Evolutionary conservation across 2,888 invertebrate species (phyloP).

Genomic region (Microplitis deprimator): DNA sequence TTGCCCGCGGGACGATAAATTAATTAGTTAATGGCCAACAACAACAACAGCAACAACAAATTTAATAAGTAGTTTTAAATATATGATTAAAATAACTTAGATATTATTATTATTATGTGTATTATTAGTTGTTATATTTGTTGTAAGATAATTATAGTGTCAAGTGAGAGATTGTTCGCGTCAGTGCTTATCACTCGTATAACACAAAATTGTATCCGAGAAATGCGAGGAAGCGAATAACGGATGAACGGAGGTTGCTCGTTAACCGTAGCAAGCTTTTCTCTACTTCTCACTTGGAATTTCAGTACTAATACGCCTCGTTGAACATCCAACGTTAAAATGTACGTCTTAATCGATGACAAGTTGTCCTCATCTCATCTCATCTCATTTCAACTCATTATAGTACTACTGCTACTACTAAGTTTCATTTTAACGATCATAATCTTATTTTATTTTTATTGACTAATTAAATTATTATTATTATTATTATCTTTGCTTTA

Average conservation of each 20-base stretch:
- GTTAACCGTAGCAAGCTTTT: constrained; percentile 23
- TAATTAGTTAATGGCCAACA: not conserved
- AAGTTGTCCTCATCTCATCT: not conserved
- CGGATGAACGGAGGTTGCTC: constrained; percentile 29
- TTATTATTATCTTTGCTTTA: too few species aligned
- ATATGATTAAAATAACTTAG: too few species aligned
- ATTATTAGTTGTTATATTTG: constrained; percentile 1
- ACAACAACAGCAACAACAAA: not conserved
- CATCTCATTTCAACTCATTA: not conserved
- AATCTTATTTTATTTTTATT: not conserved
- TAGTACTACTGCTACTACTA: not conserved
- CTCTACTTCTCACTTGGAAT: constrained; percentile 9
- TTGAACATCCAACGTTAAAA: constrained; percentile 26
- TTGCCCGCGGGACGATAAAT: not conserved
- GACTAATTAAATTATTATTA: not conserved
- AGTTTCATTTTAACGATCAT: not conserved
- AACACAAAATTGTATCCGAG: not conserved
- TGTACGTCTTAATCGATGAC: constrained; percentile 26
- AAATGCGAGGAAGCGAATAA: constrained; percentile 28
- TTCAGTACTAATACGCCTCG: constrained; percentile 32
- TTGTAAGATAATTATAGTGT: constrained; percentile 27
- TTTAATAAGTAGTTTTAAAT: not conserved
- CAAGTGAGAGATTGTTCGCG: constrained; percentile 21
- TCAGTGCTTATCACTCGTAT: constrained; percentile 19
- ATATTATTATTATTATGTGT: not conserved